These are phyloP conservation scores for Oceanodroma tethys DNA, from an alignment of 2,113 vertebrate species.

Conservation along the genomic window DNA sequence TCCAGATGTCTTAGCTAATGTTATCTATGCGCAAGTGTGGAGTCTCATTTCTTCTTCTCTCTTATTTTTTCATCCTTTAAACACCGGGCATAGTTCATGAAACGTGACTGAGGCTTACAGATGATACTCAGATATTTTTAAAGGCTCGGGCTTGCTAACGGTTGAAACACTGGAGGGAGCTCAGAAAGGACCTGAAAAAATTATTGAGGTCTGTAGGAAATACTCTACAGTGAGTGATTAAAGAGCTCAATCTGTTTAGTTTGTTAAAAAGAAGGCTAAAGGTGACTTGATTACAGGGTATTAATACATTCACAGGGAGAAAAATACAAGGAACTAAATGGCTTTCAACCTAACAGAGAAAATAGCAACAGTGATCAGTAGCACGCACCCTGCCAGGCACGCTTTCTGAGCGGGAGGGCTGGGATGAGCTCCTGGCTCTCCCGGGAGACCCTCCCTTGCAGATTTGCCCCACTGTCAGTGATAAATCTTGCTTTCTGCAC, in stretches of 20 bases:
- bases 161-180: background rate
- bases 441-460: background rate
- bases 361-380: accelerated
- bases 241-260: background rate
- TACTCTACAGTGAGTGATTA: background rate
- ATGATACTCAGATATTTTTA: background rate
- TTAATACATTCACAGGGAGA: background rate
- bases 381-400: accelerated
- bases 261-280: background rate
- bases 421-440: background rate
- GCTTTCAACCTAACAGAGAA: background rate
- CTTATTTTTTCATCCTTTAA: background rate
- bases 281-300: background rate
- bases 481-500: background rate
- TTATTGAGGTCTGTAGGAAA: background rate
- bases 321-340: background rate
- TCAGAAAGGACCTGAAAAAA: background rate
- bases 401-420: background rate
- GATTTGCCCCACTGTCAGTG: accelerated
- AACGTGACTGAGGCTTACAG: background rate
- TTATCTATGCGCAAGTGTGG: background rate
- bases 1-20: slow-evolving; percentile 32
- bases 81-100: background rate
- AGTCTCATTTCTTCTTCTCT: background rate
- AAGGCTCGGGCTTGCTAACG: background rate